Evolutionary conservation across 2,113 vertebrate species (phyloP), one percentile per base, ranked within the genome.

Genomic region (Condylura cristata): DNA sequence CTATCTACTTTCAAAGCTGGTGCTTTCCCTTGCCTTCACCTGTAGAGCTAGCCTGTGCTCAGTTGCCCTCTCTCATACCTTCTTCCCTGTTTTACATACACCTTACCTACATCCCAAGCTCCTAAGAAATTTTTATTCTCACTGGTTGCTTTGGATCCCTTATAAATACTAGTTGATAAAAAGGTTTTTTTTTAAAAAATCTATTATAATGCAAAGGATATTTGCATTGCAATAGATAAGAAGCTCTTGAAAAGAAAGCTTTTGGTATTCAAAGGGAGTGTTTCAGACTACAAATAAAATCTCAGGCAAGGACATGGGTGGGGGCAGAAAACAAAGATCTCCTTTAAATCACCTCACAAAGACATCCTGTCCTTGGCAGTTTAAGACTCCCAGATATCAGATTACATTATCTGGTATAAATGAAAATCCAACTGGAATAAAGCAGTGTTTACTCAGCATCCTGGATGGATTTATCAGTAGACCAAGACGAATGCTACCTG

Each of bases 341-440:
- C 39, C 63, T 89, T 89, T 56, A 79, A 86, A 78, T 53, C 86
- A 76, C 34, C 48, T 81, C 46, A 86, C 70, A 92, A 91, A 95
- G 39, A 58, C 68, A 48, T 28, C 16, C 22, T 88, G 41, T 82
- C 37, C 44, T 90, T 34, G 8, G 46, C 18, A 81, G 72, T 39
- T 70, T 48, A 18, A 12, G 93, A 61, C 9, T 34, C 20, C 18
- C 37, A 74, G 95, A 48, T 37, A 76, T 56, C 71, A 79, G 76
- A 66, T 79, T 79, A 53, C 6, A 60, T 65, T 56, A 79, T 76
- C 76, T 75, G 66, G n/a, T 79, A 8, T 84, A 74, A 90, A 2
- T 94, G 71, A 87, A 91, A 83, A 74, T 72, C n/a, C 63, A 75
- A n/a, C 44, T 58, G 20, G 79, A 82, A 81, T n/a, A 65, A 90